phyloP scores from a whole-genome alignment of 2,797 vertebrate genomes.

The Pipistrellus pipistrellus region DNA sequence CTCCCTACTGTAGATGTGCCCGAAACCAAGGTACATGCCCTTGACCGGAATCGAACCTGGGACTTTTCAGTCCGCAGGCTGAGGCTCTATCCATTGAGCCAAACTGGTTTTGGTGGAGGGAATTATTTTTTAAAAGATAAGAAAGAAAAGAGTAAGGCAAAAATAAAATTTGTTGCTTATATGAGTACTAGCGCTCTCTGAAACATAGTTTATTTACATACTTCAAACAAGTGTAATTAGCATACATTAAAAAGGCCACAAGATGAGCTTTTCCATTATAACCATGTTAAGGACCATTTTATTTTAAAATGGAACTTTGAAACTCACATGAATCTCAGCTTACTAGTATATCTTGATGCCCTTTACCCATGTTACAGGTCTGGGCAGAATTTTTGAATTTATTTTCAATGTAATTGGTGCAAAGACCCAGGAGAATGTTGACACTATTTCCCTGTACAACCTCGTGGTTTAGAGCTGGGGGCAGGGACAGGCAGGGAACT shows the following conservation, averaged over 20 bases:
- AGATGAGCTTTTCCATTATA: not conserved
- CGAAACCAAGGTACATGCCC: no score
- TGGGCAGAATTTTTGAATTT: not conserved
- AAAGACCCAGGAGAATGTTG: not conserved
- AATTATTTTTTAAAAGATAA: not conserved
- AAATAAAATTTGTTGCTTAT: not conserved
- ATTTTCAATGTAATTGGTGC: not conserved
- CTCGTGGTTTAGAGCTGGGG: not conserved
- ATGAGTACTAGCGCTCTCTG: not conserved
- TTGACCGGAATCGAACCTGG: no score
- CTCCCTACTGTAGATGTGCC: no score
- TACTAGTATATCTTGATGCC: not conserved
- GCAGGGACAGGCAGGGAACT: not conserved
- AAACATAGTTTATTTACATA: slow-evolving; percentile 29
- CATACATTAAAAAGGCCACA: slow-evolving; percentile 3
- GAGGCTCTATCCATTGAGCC: no score
- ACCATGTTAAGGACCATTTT: not conserved
- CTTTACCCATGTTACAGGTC: not conserved
- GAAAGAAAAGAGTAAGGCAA: not conserved
- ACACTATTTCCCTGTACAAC: not conserved
- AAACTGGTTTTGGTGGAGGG: not conserved
- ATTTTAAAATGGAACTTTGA: not conserved
- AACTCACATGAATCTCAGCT: not conserved
- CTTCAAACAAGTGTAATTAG: not conserved
- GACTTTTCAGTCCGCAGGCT: no score